Conservation (phyloP, 2,113 vertebrate species). For the Oxyruncus cristatus region DNA sequence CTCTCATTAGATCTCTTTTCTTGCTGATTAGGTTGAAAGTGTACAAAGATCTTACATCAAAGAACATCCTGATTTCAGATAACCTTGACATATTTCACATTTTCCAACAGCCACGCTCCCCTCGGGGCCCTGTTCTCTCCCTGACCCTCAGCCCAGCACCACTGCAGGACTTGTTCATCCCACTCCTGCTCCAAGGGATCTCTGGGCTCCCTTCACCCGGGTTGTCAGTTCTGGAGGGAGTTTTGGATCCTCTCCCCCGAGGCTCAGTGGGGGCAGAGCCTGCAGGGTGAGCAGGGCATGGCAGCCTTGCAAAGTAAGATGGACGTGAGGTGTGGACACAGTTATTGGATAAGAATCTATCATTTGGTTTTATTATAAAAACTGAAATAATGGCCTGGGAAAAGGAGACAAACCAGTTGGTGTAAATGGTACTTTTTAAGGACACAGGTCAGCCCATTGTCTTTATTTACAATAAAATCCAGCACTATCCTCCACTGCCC, state of each 20-base stretch:
- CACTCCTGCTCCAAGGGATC: neutral
- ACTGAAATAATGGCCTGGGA: too few species aligned
- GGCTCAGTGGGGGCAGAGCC: neutral
- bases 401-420: too few species aligned
- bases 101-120: neutral
- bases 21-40: neutral
- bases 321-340: rapidly evolving
- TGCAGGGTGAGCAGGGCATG: neutral
- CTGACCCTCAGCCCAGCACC: neutral
- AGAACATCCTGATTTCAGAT: too few species aligned
- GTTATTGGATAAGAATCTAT: too few species aligned
- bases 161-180: neutral
- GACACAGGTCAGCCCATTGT: too few species aligned
- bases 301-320: neutral
- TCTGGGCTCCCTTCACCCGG: rapidly evolving
- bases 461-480: too few species aligned
- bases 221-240: rapidly evolving
- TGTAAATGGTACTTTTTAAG: too few species aligned
- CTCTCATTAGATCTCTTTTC: neutral
- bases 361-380: too few species aligned
- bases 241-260: too few species aligned
- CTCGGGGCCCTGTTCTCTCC: neutral
- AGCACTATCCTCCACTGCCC: too few species aligned
- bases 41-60: too few species aligned
- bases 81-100: too few species aligned